Evolutionary conservation across 2,113 vertebrate genomes (phyloP).

Genomic region (Romanogobio albipinnatus): DNA sequence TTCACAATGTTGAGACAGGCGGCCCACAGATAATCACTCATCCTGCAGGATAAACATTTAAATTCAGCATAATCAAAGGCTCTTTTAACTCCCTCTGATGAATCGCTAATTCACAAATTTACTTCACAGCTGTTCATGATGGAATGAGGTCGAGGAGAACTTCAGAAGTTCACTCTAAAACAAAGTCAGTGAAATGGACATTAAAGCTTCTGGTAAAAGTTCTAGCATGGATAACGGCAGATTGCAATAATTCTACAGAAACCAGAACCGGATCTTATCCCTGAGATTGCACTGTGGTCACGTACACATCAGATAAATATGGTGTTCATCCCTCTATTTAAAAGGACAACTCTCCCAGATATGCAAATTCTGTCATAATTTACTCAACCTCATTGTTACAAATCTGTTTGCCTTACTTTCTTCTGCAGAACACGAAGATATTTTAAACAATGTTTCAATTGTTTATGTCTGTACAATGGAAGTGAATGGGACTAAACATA

Average conservation of each 20-base stretch:
- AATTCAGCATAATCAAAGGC: not conserved
- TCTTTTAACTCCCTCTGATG: slow-evolving; percentile 7
- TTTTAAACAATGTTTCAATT: not conserved
- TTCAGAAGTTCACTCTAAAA: not conserved
- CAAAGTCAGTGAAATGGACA: not conserved
- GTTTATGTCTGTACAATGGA: not conserved
- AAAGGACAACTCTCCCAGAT: not conserved
- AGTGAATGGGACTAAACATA: no score
- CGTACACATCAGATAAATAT: not conserved
- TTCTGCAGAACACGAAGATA: not conserved
- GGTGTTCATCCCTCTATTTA: not conserved
- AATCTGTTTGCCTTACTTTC: not conserved
- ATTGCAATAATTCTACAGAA: not conserved
- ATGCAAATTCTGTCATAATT: not conserved
- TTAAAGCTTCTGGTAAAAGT: not conserved
- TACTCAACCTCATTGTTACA: not conserved
- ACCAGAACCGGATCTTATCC: no score
- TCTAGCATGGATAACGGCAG: not conserved
- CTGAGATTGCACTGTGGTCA: no score
- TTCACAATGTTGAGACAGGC: not conserved
- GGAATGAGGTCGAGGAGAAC: not conserved
- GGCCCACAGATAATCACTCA: slow-evolving; percentile 8
- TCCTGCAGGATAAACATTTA: slow-evolving; percentile 21
- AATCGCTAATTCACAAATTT: not conserved
- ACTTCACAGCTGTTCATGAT: not conserved